Base-by-base conservation (phyloP, 2,113 vertebrate species). In the Anseranas semipalmata region DNA sequence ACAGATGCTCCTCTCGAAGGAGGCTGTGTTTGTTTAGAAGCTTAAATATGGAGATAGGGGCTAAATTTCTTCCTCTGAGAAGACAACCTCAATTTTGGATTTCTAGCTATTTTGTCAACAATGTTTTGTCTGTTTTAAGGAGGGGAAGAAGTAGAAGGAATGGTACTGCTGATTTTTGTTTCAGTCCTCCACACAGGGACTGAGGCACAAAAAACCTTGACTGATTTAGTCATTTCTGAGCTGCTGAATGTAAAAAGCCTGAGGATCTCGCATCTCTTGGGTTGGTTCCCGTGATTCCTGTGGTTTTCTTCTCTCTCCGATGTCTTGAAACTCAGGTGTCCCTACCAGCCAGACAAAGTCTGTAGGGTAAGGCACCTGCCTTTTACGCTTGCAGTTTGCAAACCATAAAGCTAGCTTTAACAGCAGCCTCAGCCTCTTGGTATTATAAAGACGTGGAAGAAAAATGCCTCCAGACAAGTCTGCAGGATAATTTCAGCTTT, bases 11-110 rank as follows among this genome's bases (percentile, higher is more conserved):
- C 52, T 92, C 82, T 86, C 75, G 56, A 92, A 87, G 46, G 68
- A 94, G 56, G 46, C 73, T 77, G 24, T 75, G 72, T 93, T 95
- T 93, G 72, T 94, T 95, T 93, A 50, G 86, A 96, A 74, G 52
- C 67, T 92, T 96, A 45, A 89, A 28, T 78, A n/a, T 25, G 52
- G 56, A 85, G 70, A 72, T 28, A 86, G 66, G 73, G 79, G 73
- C 80, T 84, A 96, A 84, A 81, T 89, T 86, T 86, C 65, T 94
- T 81, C 48, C 73, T 93, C 43, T 62, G 68, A 82, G 84, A 58
- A 94, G 84, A 85, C 95, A 93, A 68, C 19, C 63, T 87, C 77
- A 45, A 50, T 89, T 90, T 87, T 35, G 45, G 25, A 55, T 89
- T 90, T 85, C 33, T 71, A 66, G 21, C 35, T 83, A 4, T 53